Percentiles rank a stretch among this genome's conserved stretches.
Evolutionary conservation across 2,888 invertebrate species (phyloP).

Genomic region (Drosophila cognata): DNA sequence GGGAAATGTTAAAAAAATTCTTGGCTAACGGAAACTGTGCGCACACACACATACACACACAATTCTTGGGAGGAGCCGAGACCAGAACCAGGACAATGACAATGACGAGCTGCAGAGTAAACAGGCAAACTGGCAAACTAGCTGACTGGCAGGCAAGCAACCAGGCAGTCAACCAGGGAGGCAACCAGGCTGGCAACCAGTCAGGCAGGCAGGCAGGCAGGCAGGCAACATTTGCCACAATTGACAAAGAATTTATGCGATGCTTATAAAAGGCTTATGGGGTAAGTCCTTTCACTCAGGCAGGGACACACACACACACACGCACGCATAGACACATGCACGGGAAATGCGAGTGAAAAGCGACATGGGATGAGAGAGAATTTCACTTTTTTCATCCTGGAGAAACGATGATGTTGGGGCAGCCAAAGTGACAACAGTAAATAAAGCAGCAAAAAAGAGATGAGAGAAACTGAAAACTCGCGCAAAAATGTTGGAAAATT

Average conservation of each 20-base stretch:
- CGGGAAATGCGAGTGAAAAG: constrained; percentile 22
- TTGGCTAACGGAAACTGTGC: constrained; percentile 31
- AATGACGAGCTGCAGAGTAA: constrained; percentile 46
- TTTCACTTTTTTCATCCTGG: constrained; percentile 55
- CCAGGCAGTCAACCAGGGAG: neutral
- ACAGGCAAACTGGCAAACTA: constrained; percentile 32
- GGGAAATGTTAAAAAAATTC: constrained; percentile 24
- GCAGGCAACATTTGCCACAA: constrained; percentile 67
- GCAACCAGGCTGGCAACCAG: neutral
- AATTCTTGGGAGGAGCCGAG: constrained; percentile 7
- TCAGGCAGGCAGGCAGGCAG: neutral
- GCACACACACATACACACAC: constrained; percentile 25
- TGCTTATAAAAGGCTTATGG: constrained; percentile 73
- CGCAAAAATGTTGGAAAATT: constrained; percentile 61
- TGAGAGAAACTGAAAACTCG: constrained; percentile 29
- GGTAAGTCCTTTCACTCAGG: constrained; percentile 64
- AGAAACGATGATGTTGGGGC: constrained; percentile 37
- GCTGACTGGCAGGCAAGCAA: constrained; percentile 25
- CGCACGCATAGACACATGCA: neutral
- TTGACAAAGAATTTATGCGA: constrained; percentile 78
- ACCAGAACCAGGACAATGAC: constrained; percentile 48
- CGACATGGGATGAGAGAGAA: constrained; percentile 35
- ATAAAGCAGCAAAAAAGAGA: constrained; percentile 47
- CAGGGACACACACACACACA: constrained; percentile 22
- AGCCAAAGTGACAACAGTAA: constrained; percentile 60